These are phyloP conservation scores for Operophtera brumata DNA, from an alignment of 2,888 invertebrate genomes.

Conservation along the genomic window DNA sequence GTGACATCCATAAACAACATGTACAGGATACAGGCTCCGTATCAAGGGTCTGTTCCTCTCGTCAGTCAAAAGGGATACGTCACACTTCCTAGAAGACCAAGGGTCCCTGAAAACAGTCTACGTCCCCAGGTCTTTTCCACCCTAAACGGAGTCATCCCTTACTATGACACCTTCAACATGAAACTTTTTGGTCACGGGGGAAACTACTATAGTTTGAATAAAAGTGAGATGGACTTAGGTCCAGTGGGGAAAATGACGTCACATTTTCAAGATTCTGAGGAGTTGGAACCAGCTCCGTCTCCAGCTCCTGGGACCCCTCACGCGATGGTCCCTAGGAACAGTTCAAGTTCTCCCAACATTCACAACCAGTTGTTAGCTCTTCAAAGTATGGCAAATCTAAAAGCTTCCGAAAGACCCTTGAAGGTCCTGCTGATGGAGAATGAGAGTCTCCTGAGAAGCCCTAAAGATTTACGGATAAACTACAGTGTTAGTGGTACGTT, in stretches of 20 bases:
- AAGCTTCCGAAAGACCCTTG: conserved; percentile 59
- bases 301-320: conserved; percentile 78
- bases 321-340: conserved; percentile 69
- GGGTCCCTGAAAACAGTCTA: conserved; percentile 81
- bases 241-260: conserved; percentile 74
- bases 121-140: conserved; percentile 66
- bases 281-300: conserved; percentile 71
- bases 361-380: conserved; percentile 72
- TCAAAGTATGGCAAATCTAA: conserved; percentile 64
- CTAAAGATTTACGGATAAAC: conserved; percentile 54
- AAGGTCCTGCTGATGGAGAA: conserved; percentile 64
- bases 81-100: conserved; percentile 91
- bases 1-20: conserved; percentile 54
- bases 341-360: conserved; percentile 77
- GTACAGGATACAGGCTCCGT: conserved; percentile 82
- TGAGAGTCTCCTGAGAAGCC: conserved; percentile 55
- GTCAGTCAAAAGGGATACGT: conserved; percentile 88
- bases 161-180: conserved; percentile 90
- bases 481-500: conserved; percentile 64
- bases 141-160: conserved; percentile 75
- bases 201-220: conserved; percentile 88
- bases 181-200: conserved; percentile 92
- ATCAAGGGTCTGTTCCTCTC: conserved; percentile 78
- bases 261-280: conserved; percentile 71
- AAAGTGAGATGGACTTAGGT: conserved; percentile 81